Evolutionary conservation across 1,140 invertebrate genomes (phyloP).

Genomic region (Drosophila guanche): DNA sequence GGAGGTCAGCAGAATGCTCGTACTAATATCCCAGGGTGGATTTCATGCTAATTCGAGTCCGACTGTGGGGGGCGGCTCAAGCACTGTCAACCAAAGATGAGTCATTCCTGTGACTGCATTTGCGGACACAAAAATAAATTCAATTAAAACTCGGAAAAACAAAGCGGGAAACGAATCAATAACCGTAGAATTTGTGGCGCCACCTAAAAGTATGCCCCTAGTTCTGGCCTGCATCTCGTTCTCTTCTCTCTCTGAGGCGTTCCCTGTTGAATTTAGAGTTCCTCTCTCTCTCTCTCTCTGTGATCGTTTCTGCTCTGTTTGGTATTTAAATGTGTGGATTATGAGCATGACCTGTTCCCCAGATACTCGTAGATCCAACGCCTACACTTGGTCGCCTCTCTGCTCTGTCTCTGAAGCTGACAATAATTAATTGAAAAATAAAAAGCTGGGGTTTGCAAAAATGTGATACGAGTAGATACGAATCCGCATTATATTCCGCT

Average conservation of each 20-base stretch:
- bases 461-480: slow-evolving; percentile 8
- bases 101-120: slow-evolving; percentile 31
- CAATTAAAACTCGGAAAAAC: slow-evolving; percentile 36
- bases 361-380: not conserved
- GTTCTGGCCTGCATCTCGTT: not conserved
- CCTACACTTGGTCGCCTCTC: not conserved
- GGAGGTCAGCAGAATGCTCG: slow-evolving; percentile 49
- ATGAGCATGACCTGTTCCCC: slow-evolving; percentile 36
- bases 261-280: slow-evolving; percentile 19
- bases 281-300: slow-evolving; percentile 17
- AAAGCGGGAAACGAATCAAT: not conserved
- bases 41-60: slow-evolving; percentile 60
- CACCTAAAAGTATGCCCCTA: slow-evolving; percentile 65
- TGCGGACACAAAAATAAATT: slow-evolving; percentile 43
- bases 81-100: slow-evolving; percentile 42
- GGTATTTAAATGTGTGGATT: slow-evolving; percentile 68
- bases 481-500: slow-evolving; percentile 16
- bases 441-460: slow-evolving; percentile 21
- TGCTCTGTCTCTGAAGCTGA: slow-evolving; percentile 17
- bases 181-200: slow-evolving; percentile 3
- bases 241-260: slow-evolving; percentile 1
- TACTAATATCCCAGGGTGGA: slow-evolving; percentile 48
- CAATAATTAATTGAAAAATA: slow-evolving; percentile 61
- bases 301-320: slow-evolving; percentile 41
- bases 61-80: slow-evolving; percentile 23